These are phyloP conservation scores for Aleadryas rufinucha DNA, from an alignment of 2,113 vertebrate genomes.

Conservation along the genomic window DNA sequence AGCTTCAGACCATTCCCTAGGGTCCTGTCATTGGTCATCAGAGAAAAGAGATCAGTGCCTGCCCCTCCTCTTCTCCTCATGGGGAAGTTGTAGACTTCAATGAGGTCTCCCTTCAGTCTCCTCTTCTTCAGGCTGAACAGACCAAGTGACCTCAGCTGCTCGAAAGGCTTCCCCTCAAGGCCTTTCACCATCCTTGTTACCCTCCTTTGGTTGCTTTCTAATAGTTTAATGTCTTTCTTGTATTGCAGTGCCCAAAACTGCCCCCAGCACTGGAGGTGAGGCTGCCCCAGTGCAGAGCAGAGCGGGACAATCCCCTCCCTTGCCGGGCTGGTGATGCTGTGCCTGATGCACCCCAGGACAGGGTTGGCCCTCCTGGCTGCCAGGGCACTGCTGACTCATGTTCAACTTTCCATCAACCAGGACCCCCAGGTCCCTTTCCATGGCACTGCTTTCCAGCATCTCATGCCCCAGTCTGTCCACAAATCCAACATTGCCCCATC, in stretches of 20 bases:
- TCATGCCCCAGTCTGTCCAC: neutral
- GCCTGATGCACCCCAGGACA: neutral
- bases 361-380: neutral
- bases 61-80: neutral
- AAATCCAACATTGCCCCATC: neutral
- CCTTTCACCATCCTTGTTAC: fast-evolving
- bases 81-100: fast-evolving
- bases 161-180: neutral
- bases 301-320: neutral
- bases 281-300: neutral
- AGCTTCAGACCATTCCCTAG: neutral
- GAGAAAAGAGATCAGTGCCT: neutral
- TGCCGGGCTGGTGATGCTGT: neutral
- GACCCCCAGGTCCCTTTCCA: neutral
- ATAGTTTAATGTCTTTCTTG: neutral
- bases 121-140: neutral
- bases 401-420: fast-evolving
- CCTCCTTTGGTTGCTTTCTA: neutral
- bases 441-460: neutral
- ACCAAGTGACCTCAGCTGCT: neutral
- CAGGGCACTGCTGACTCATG: neutral
- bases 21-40: neutral
- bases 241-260: fast-evolving
- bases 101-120: fast-evolving
- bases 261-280: neutral